Conservation (phyloP, 1,140 invertebrate species). For the Cherax destructor region DNA sequence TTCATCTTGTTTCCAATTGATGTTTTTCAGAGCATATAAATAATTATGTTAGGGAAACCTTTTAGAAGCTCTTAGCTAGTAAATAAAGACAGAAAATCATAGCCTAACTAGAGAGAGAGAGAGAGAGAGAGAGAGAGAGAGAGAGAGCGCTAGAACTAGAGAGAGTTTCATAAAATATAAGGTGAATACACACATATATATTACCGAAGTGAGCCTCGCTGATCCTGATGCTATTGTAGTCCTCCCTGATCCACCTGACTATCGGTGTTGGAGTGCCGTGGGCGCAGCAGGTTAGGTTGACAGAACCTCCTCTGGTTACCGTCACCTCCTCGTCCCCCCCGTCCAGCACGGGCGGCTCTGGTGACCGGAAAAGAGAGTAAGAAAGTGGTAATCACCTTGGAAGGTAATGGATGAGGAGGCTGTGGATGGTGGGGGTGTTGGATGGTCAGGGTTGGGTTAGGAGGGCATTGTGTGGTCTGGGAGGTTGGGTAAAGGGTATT, state of each 20-base stretch:
- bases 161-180: not conserved
- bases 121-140: not conserved
- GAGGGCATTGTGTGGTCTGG: too few relatives aligned
- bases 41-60: too few relatives aligned
- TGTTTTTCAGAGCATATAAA: too few relatives aligned
- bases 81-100: not conserved
- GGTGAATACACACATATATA: not conserved
- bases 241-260: conserved; percentile 35
- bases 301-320: conserved; percentile 4
- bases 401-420: too few relatives aligned
- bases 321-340: conserved; percentile 49
- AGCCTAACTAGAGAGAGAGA: not conserved
- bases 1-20: too few relatives aligned
- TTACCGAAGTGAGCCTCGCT: conserved; percentile 2
- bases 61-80: too few relatives aligned
- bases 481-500: too few relatives aligned
- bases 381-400: too few relatives aligned
- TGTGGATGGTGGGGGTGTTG: too few relatives aligned
- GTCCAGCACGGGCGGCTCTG: conserved; percentile 50
- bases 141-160: too few relatives aligned
- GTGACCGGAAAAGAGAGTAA: not conserved
- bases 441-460: too few relatives aligned
- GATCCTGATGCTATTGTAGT: conserved; percentile 36
- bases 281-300: conserved; percentile 39
- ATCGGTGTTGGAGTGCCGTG: conserved; percentile 36